These are phyloP conservation scores for Thomomys bottae DNA, from an alignment of 2,113 vertebrate genomes.

Conservation along the genomic window DNA sequence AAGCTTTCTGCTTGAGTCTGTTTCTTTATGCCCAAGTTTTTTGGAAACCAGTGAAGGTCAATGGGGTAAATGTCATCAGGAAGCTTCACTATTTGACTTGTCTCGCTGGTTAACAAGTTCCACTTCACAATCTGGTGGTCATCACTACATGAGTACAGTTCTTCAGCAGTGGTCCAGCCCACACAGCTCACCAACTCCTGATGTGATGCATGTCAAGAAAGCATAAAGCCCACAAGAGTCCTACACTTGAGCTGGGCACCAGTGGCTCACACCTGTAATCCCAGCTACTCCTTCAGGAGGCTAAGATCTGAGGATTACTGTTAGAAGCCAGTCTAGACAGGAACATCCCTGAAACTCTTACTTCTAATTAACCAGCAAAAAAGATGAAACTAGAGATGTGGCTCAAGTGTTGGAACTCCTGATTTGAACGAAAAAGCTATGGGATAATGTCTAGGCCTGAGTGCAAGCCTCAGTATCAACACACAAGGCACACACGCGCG, in stretches of 20 bases:
- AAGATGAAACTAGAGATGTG: too few relatives aligned
- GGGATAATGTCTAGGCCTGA: too few relatives aligned
- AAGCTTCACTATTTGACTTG: constrained; percentile 89
- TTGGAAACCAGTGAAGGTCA: constrained; percentile 96
- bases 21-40: constrained; percentile 91
- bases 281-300: too few relatives aligned
- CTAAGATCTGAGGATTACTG: too few relatives aligned
- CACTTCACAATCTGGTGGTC: constrained; percentile 96
- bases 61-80: constrained; percentile 93
- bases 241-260: neutral
- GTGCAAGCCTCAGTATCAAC: too few relatives aligned
- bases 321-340: too few relatives aligned
- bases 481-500: too few relatives aligned
- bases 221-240: constrained; percentile 11
- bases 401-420: too few relatives aligned
- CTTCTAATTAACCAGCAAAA: too few relatives aligned
- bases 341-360: too few relatives aligned
- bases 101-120: constrained; percentile 93
- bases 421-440: too few relatives aligned
- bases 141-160: constrained; percentile 96
- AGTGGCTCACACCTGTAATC: too few relatives aligned
- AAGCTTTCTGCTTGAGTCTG: constrained; percentile 93
- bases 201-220: constrained; percentile 92
- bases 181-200: constrained; percentile 96
- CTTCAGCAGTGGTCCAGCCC: constrained; percentile 96